Conservation (phyloP, 2,888 invertebrate species). For the Morpho achilles region DNA sequence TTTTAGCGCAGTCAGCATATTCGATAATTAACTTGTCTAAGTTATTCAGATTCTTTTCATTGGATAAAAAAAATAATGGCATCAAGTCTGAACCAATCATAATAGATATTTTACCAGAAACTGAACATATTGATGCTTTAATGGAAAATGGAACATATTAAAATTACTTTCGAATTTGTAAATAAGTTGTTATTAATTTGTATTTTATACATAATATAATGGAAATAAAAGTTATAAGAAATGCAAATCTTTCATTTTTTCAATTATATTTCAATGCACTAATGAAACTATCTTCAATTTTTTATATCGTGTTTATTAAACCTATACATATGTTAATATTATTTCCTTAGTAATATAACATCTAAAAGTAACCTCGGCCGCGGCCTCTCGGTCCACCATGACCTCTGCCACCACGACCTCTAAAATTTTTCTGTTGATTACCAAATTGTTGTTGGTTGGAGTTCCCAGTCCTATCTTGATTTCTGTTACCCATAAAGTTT, state of each 20-base stretch:
- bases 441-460: constrained; percentile 34
- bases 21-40: constrained; percentile 82
- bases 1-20: constrained; percentile 83
- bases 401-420: constrained; percentile 27
- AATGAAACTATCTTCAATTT: too few species aligned
- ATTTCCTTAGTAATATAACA: not conserved
- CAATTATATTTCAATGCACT: too few species aligned
- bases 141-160: constrained; percentile 62
- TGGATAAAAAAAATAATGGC: constrained; percentile 50
- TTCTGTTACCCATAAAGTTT: constrained; percentile 43
- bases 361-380: constrained; percentile 41
- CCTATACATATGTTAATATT: not conserved
- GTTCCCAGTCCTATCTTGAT: constrained; percentile 23
- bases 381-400: constrained; percentile 44
- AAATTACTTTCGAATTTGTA: constrained; percentile 8
- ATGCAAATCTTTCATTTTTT: too few species aligned
- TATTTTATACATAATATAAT: not conserved
- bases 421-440: constrained; percentile 27
- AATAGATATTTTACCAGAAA: constrained; percentile 67
- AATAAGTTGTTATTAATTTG: constrained; percentile 5
- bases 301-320: too few species aligned
- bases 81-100: constrained; percentile 55
- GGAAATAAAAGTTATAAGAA: not conserved
- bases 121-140: constrained; percentile 68
- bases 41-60: constrained; percentile 71